Percentiles rank a stretch among this genome's conserved stretches.
Conservation (phyloP, 2,113 vertebrate genomes). For the Callionymus lyra region DNA sequence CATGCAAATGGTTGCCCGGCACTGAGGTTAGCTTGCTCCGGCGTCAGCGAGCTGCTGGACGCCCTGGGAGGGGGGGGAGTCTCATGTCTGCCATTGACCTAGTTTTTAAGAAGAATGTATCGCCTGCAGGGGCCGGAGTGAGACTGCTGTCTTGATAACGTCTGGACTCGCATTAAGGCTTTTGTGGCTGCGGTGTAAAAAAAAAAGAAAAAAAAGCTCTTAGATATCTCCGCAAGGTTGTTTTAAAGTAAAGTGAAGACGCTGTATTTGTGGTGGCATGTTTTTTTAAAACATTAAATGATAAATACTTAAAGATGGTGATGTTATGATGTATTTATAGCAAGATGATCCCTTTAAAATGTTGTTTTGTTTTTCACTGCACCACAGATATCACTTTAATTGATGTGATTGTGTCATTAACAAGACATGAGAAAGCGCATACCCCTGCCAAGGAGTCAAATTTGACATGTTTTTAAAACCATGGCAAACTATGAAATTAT, state of each 20-base stretch:
- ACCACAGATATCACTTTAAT: too few species aligned
- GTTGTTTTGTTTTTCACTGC: too few species aligned
- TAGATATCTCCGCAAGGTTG: constrained; percentile 14
- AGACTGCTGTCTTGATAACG: constrained; percentile 30
- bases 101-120: constrained; percentile 53
- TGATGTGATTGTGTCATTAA: too few species aligned
- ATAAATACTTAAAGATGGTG: too few species aligned
- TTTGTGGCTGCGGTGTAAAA: too few species aligned
- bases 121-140: constrained; percentile 39
- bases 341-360: constrained; percentile 1
- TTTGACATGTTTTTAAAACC: too few species aligned
- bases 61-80: constrained; percentile 28
- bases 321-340: constrained; percentile 2
- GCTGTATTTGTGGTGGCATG: too few species aligned
- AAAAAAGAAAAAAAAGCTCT: constrained; percentile 6
- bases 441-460: too few species aligned
- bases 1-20: constrained; percentile 9
- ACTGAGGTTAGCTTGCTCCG: constrained; percentile 40
- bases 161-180: constrained; percentile 46
- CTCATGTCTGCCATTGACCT: constrained; percentile 57
- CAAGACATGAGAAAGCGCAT: too few species aligned
- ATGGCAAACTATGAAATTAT: too few species aligned
- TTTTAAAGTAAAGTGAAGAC: too few species aligned
- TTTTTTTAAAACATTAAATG: too few species aligned
- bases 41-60: constrained; percentile 33